Percentiles rank a stretch among this genome's conserved stretches.
Evolutionary conservation across 2,113 vertebrate species (phyloP).

Genomic region (Microcebus lehilahytsara): DNA sequence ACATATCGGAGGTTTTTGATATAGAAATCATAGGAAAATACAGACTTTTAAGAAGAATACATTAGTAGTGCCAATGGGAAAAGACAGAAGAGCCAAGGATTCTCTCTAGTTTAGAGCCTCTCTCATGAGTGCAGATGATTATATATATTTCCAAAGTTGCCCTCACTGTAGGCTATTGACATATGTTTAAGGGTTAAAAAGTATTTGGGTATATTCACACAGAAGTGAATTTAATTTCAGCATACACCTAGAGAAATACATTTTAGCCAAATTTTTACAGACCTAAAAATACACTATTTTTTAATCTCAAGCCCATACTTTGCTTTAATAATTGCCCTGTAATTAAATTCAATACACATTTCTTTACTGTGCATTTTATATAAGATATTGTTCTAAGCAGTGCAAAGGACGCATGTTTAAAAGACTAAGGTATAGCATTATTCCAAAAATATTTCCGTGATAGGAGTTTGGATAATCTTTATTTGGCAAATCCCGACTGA

Average conservation of each 20-base stretch:
- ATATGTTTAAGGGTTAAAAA: not conserved
- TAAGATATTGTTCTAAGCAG: not conserved
- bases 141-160: not conserved
- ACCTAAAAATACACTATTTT: constrained; percentile 28
- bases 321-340: not conserved
- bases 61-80: not conserved
- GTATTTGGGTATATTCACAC: not conserved
- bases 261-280: not conserved
- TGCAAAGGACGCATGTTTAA: not conserved
- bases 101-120: not conserved
- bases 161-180: not conserved
- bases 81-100: not conserved
- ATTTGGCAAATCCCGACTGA: not conserved
- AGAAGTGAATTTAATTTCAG: constrained; percentile 4
- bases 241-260: not conserved
- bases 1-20: not conserved
- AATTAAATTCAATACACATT: constrained; percentile 19
- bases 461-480: not conserved
- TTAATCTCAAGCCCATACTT: not conserved
- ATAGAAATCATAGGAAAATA: not conserved
- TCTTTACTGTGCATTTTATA: not conserved
- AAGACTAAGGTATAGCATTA: not conserved
- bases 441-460: not conserved
- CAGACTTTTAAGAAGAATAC: not conserved
- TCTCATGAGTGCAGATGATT: not conserved